These are phyloP conservation scores for Sandelia bainsii DNA, from an alignment of 2,797 vertebrate species.

Conservation along the genomic window DNA sequence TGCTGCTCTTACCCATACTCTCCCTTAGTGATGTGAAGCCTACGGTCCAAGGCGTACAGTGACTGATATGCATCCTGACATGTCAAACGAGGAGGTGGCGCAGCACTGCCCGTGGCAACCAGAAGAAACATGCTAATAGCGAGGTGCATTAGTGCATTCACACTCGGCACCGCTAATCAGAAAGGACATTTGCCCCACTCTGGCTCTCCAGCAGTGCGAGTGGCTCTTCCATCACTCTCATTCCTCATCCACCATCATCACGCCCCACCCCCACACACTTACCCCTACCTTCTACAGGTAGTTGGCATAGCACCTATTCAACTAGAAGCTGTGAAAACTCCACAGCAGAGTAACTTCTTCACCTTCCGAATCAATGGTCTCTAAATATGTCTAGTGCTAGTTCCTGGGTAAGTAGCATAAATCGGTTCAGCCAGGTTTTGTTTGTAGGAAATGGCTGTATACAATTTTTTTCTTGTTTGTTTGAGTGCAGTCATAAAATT, in stretches of 20 bases:
- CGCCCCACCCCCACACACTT: constrained; percentile 9
- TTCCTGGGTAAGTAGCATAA: too few relatives aligned
- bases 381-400: too few relatives aligned
- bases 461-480: too few relatives aligned
- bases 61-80: constrained; percentile 84
- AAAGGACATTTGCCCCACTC: constrained; percentile 70
- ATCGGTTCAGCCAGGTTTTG: too few relatives aligned
- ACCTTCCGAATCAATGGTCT: too few relatives aligned
- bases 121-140: constrained; percentile 85
- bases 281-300: constrained; percentile 13
- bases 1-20: constrained; percentile 46
- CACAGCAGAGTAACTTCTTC: too few relatives aligned
- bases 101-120: constrained; percentile 82
- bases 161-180: constrained; percentile 71
- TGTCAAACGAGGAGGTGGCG: constrained; percentile 65
- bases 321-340: neutral
- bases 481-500: too few relatives aligned
- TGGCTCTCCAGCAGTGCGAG: constrained; percentile 45
- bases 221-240: constrained; percentile 62
- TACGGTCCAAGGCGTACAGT: constrained; percentile 63
- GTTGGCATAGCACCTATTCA: neutral
- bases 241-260: constrained; percentile 23
- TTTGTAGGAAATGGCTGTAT: too few relatives aligned
- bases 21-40: constrained; percentile 46
- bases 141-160: constrained; percentile 85